phyloP scores from a whole-genome alignment of 2,888 invertebrate species.

The Adineta ricciae region DNA sequence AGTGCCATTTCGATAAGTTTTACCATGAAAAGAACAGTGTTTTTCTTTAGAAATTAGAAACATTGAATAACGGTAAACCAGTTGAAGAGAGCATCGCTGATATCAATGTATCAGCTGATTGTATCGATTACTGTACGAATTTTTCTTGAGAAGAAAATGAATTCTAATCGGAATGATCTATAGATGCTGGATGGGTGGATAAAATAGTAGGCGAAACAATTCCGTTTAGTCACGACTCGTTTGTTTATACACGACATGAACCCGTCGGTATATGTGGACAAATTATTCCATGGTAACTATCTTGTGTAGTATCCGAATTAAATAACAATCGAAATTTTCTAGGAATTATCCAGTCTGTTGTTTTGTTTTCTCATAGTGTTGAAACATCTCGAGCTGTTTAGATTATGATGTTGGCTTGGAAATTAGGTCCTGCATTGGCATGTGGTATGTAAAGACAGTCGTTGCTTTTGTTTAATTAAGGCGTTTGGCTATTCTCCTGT shows the following conservation, averaged over 20 bases:
- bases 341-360: conserved; percentile 24
- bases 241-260: conserved; percentile 63
- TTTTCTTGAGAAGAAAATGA: too few species aligned
- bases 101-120: conserved; percentile 33
- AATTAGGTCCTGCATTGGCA: conserved; percentile 63
- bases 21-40: too few species aligned
- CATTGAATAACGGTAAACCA: conserved; percentile 26
- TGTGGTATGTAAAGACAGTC: conserved; percentile 44
- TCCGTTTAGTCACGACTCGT: conserved; percentile 66
- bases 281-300: conserved; percentile 49
- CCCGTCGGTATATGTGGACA: conserved; percentile 60
- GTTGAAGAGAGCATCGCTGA: conserved; percentile 34
- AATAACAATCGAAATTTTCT: not conserved
- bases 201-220: conserved; percentile 75
- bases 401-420: conserved; percentile 81
- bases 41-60: conserved; percentile 35
- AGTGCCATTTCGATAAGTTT: not conserved
- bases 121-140: conserved; percentile 34
- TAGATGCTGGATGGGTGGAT: conserved; percentile 70
- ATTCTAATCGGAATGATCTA: not conserved
- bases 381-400: not conserved
- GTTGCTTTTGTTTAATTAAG: too few species aligned
- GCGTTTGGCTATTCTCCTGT: not conserved
- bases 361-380: not conserved
- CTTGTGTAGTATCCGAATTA: too few species aligned